Evolutionary conservation across 2,113 vertebrate species (phyloP).

Genomic region (Brachypteracias leptosomus): DNA sequence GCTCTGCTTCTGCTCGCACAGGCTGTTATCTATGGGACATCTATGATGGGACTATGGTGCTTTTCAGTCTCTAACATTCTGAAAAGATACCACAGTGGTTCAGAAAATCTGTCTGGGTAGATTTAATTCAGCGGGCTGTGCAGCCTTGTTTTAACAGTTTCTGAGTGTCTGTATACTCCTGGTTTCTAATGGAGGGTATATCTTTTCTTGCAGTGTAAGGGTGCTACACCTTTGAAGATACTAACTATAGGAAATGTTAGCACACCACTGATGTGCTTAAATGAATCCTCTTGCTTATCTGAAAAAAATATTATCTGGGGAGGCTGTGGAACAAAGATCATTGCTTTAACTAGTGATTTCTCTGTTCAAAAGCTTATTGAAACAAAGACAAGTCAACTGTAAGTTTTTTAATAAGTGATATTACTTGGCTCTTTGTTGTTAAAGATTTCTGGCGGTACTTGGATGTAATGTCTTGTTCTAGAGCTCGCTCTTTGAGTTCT

Average conservation of each 20-base stretch:
- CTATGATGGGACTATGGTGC: not conserved
- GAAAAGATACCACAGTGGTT: not conserved
- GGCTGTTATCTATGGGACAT: not conserved
- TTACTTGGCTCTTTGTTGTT: not conserved
- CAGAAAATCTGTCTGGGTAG: not conserved
- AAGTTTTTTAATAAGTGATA: conserved; percentile 53
- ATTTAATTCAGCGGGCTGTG: not conserved
- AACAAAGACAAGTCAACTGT: conserved; percentile 83
- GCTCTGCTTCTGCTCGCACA: not conserved
- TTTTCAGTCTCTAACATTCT: not conserved
- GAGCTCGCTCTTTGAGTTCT: not conserved
- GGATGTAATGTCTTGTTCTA: not conserved
- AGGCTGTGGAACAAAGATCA: conserved; percentile 86
- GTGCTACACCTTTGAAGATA: conserved; percentile 79
- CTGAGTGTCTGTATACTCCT: not conserved
- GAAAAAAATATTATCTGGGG: conserved; percentile 86
- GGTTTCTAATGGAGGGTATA: not conserved
- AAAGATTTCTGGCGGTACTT: not conserved
- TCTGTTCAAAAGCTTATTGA: conserved; percentile 85
- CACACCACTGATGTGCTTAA: conserved; percentile 88
- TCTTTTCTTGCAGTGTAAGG: conserved; percentile 68
- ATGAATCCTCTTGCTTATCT: conserved; percentile 73
- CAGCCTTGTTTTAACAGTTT: not conserved
- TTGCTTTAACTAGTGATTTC: conserved; percentile 84
- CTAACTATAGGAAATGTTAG: conserved; percentile 80